These are phyloP conservation scores for Embiotoca jacksoni DNA, from an alignment of 2,113 vertebrate species.

Conservation along the genomic window DNA sequence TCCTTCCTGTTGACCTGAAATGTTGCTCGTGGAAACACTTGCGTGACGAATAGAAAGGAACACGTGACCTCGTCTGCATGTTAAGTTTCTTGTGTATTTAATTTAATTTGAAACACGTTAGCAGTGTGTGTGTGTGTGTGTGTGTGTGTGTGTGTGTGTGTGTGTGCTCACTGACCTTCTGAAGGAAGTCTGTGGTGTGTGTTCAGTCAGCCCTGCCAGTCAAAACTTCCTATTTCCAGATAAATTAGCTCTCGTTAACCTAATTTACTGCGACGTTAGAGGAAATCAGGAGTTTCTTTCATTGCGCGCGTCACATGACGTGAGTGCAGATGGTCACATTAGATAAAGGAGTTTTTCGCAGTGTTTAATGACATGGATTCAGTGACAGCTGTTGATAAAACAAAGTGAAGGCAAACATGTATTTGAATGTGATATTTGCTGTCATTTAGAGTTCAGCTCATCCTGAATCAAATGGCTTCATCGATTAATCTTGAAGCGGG, in stretches of 20 bases:
- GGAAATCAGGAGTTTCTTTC: conserved; percentile 14
- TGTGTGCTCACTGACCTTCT: no score
- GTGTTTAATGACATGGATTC: not conserved
- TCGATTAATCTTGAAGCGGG: not conserved
- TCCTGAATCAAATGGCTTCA: no score
- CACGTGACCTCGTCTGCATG: no score
- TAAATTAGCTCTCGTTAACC: conserved; percentile 23
- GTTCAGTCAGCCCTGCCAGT: not conserved
- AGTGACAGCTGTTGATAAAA: not conserved
- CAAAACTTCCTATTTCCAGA: no score
- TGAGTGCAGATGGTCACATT: not conserved
- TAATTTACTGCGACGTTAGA: conserved; percentile 18
- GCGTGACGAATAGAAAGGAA: not conserved
- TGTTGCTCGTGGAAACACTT: not conserved
- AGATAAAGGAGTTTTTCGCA: not conserved
- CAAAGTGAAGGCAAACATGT: no score
- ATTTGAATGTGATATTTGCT: not conserved
- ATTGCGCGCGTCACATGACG: not conserved
- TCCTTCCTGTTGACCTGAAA: no score
- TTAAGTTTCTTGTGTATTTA: no score
- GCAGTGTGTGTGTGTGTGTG: no score
- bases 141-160: no score
- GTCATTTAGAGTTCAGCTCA: no score
- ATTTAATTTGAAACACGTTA: no score
- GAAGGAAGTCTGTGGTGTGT: not conserved